phyloP scores from a whole-genome alignment of 2,888 invertebrate species.

The Rotaria magnacalcarata region DNA sequence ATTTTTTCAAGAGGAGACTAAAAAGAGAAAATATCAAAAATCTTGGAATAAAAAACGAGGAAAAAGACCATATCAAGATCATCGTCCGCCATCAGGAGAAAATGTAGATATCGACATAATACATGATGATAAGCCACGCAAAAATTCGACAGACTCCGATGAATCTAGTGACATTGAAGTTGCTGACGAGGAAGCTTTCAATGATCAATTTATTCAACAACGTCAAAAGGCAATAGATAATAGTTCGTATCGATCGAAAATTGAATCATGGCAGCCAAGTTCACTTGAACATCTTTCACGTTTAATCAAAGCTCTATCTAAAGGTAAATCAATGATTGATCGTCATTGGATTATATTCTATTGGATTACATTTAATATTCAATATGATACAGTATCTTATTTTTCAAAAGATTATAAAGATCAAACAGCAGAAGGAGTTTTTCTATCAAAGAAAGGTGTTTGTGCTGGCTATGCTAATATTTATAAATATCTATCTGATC shows the following conservation, averaged over 20 bases:
- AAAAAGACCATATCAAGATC: too few relatives aligned
- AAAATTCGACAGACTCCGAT: too few relatives aligned
- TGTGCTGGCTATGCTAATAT: conserved; percentile 40
- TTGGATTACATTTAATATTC: conserved; percentile 39
- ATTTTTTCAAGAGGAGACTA: too few relatives aligned
- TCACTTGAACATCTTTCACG: background rate
- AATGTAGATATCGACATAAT: too few relatives aligned
- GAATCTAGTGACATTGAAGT: too few relatives aligned
- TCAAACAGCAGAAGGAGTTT: background rate
- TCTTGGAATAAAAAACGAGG: too few relatives aligned
- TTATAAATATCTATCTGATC: conserved; percentile 14
- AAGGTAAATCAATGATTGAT: background rate
- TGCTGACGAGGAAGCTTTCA: background rate
- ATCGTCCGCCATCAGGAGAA: too few relatives aligned
- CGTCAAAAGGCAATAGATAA: background rate
- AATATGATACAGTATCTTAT: conserved; percentile 30
- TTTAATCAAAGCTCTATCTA: background rate
- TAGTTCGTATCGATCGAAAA: background rate
- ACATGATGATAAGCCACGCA: too few relatives aligned
- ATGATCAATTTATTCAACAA: background rate
- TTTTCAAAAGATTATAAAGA: background rate
- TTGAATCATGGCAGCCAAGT: background rate
- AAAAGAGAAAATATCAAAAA: too few relatives aligned
- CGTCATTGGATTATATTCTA: background rate
- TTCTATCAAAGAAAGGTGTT: conserved; percentile 35